A percentile compares a stretch with the other conserved stretches of the same genome.
phyloP scores from a whole-genome alignment of 2,113 vertebrate species.

The Ploceus nigricollis region DNA sequence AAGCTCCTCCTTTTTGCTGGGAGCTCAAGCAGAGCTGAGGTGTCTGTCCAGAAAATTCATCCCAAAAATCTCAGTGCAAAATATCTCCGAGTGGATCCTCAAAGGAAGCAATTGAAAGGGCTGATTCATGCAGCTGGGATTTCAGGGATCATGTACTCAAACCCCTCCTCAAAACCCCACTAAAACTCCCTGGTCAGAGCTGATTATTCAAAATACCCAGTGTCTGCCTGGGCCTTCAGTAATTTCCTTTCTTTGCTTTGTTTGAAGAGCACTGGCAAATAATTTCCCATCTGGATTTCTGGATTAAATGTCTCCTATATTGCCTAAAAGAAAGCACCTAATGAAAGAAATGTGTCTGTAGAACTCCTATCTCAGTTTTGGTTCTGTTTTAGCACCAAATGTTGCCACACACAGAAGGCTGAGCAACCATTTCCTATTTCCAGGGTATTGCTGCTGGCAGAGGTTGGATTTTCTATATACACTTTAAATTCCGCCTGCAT shows the following conservation, averaged over 20 bases:
- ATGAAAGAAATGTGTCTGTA: constrained; percentile 36
- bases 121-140: not conserved
- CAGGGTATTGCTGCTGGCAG: not conserved
- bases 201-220: not conserved
- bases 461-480: not conserved
- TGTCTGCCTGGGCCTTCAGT: not conserved
- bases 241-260: constrained; percentile 22
- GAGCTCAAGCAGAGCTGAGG: not conserved
- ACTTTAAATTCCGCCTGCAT: not conserved
- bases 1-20: not conserved
- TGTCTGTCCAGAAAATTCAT: not conserved
- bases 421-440: not conserved
- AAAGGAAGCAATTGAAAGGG: not conserved
- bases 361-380: not conserved
- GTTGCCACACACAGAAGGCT: not conserved
- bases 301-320: not conserved
- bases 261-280: constrained; percentile 32
- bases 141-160: not conserved
- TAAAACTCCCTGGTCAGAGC: not conserved
- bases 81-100: not conserved
- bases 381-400: not conserved
- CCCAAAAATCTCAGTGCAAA: not conserved
- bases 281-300: constrained; percentile 42
- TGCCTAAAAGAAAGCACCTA: constrained; percentile 23
- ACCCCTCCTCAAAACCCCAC: not conserved